Evolutionary conservation across 2,888 invertebrate genomes (phyloP).

Genomic region (Gerris lacustris): DNA sequence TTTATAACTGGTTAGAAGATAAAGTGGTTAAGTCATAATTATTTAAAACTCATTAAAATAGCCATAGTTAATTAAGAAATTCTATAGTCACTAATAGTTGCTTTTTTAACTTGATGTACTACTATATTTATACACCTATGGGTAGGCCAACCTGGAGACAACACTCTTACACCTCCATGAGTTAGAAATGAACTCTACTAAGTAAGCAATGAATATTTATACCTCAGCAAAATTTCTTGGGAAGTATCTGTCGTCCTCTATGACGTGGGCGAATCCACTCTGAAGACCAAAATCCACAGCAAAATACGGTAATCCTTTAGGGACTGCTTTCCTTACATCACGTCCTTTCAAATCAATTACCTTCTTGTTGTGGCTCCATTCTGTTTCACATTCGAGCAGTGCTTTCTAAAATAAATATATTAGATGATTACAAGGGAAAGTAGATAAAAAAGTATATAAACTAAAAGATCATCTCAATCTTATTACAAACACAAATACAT

Average conservation of each 20-base stretch:
- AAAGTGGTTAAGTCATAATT: too few relatives aligned
- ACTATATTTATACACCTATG: too few relatives aligned
- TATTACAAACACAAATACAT: too few relatives aligned
- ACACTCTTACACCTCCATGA: too few relatives aligned
- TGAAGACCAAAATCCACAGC: conserved; percentile 84
- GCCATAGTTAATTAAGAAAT: too few relatives aligned
- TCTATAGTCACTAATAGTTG: too few relatives aligned
- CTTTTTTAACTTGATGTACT: too few relatives aligned
- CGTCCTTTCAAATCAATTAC: conserved; percentile 56
- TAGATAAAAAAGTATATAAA: background rate
- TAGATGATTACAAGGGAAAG: background rate
- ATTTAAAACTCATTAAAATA: too few relatives aligned
- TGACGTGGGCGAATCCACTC: conserved; percentile 89
- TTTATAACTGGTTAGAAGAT: too few relatives aligned
- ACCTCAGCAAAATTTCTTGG: conserved; percentile 83
- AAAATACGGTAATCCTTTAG: conserved; percentile 90
- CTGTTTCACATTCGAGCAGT: conserved; percentile 82
- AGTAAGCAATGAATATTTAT: conserved; percentile 19
- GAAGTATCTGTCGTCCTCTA: conserved; percentile 82
- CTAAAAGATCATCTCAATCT: background rate
- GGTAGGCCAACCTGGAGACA: too few relatives aligned
- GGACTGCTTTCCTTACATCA: conserved; percentile 67
- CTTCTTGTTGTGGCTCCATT: conserved; percentile 94
- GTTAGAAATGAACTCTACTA: too few relatives aligned
- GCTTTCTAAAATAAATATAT: conserved; percentile 56